These are phyloP conservation scores for Motacilla tschutschensis DNA, from an alignment of 2,113 vertebrate genomes.

Conservation along the genomic window DNA sequence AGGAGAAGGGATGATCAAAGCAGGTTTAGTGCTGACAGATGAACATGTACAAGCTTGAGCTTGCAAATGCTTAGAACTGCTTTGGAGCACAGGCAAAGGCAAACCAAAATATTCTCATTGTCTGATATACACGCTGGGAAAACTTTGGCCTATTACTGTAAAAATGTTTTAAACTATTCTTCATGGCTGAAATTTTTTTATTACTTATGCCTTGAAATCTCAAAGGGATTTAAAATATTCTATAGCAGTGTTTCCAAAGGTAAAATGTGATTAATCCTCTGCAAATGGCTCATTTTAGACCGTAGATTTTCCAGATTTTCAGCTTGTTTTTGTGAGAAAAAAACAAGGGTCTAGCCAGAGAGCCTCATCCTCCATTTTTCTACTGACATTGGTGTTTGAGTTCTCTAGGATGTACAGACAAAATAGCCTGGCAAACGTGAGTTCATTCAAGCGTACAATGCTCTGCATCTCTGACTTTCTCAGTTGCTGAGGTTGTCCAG, in stretches of 20 bases:
- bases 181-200: background rate
- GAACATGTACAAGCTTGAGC: background rate
- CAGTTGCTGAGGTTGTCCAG: background rate
- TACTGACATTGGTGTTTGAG: background rate
- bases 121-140: background rate
- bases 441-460: background rate
- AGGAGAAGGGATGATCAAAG: background rate
- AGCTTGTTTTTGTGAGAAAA: background rate
- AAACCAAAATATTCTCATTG: background rate
- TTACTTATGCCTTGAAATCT: background rate
- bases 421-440: background rate
- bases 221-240: background rate
- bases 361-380: background rate
- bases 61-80: background rate
- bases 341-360: background rate
- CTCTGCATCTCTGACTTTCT: background rate
- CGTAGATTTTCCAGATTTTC: background rate
- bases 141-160: background rate
- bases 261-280: background rate
- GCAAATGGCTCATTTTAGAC: background rate
- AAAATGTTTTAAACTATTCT: background rate
- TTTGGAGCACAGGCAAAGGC: background rate
- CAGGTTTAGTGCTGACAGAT: background rate
- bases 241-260: background rate
- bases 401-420: background rate